Evolutionary conservation across 64 coral and sea anemone species (phyloP), one percentile per base, ranked within the genome.

Genomic region (Anthopleura sola): DNA sequence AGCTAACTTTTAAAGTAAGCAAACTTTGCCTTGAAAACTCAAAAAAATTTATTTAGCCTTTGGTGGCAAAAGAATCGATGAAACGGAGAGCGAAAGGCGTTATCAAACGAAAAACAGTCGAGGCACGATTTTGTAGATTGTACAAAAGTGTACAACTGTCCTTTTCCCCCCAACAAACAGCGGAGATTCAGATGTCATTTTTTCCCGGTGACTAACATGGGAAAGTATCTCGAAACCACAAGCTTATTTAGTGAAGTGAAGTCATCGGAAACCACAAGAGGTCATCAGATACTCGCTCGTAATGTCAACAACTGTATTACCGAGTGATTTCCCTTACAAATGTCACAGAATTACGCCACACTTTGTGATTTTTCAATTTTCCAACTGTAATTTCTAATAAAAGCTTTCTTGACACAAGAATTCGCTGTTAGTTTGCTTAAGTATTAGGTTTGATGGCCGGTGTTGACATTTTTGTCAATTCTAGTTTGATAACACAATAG

Each of bases 261-360:
- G 26, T 34, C 66, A 71, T 71, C 66, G 15, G 66, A 71, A 71
- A 71, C 66, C 66, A 71, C 66, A 13, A 34, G 13, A 71, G 66
- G 66, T 71, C 29, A 71, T 71, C 66, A 71, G 66, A 71, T 29
- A 71, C 28, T 17, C 29, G 8, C 12, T 71, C 15, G 66, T 15
- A 71, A 71, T 32, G 66, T 71, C 66, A 71, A 71, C 29, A 71
- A 71, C 66, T 34, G 66, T 34, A 71, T 71, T 32, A 29, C 66
- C 16, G n/a, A 14, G 34, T 17, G 28, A 28, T 71, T 68, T 34
- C 28, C 66, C 29, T 71, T 71, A 11, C 66, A 3, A 71, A 71
- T 31, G 66, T 71, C 66, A 31, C 3, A n/a, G 18, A 66, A 71
- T 71, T 71, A 34, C 14, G 66, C 66, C 66, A 71, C 34, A 32